Percentiles rank a stretch among this genome's conserved stretches.
Evolutionary conservation across 2,888 invertebrate genomes (phyloP).

Genomic region (Leptinotarsa rubiginosa): DNA sequence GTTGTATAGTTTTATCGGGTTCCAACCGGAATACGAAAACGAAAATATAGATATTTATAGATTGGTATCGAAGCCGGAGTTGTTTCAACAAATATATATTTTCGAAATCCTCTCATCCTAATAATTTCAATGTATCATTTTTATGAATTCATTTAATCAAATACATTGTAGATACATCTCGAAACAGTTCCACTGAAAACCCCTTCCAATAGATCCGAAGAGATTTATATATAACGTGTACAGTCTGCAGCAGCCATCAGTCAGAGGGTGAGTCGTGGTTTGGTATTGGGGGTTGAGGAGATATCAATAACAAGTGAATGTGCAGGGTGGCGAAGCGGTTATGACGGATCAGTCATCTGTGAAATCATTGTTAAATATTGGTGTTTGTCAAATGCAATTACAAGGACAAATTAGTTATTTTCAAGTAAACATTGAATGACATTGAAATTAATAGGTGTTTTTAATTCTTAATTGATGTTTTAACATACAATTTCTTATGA

Average conservation of each 20-base stretch:
- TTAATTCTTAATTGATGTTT: neutral
- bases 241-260: conserved; percentile 42
- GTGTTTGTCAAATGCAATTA: conserved; percentile 55
- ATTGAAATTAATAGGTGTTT: conserved; percentile 33
- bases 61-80: too few relatives aligned
- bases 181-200: neutral
- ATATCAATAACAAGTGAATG: conserved; percentile 59
- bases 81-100: too few relatives aligned
- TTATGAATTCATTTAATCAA: too few relatives aligned
- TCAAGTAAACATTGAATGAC: conserved; percentile 43
- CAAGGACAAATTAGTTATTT: conserved; percentile 56
- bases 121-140: too few relatives aligned
- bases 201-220: neutral
- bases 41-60: too few relatives aligned
- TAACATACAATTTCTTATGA: neutral
- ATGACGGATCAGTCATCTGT: conserved; percentile 59
- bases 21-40: too few relatives aligned
- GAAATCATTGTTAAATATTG: conserved; percentile 57
- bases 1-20: too few relatives aligned
- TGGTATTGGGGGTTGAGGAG: conserved; percentile 45
- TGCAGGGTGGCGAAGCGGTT: conserved; percentile 57
- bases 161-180: neutral
- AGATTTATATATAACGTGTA: conserved; percentile 24
- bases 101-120: too few relatives aligned
- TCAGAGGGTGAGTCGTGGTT: conserved; percentile 45